Conservation (phyloP, 2,797 vertebrate species). For the Kryptopterus vitreolus region DNA sequence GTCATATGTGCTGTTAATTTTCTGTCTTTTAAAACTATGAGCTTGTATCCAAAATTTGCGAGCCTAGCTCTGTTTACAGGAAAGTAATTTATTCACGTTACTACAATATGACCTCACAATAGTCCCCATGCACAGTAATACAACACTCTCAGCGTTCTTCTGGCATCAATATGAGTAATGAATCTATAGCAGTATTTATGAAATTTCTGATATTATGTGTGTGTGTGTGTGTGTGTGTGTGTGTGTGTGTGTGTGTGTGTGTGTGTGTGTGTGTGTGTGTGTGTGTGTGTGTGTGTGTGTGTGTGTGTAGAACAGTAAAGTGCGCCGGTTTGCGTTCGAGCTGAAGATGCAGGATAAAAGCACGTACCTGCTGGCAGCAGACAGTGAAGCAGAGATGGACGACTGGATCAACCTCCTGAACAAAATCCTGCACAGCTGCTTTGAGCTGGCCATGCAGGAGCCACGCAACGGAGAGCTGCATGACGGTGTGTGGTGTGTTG, state of each 20-base stretch:
- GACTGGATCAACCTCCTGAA: constrained; percentile 93
- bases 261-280: constrained; percentile 44
- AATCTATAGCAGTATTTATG: background rate
- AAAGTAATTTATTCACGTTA: too few relatives aligned
- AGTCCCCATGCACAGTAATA: too few relatives aligned
- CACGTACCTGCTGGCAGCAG: constrained; percentile 92
- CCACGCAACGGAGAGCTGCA: constrained; percentile 91
- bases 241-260: constrained; percentile 28
- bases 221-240: constrained; percentile 24
- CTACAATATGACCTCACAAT: too few relatives aligned
- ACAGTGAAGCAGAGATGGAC: constrained; percentile 93
- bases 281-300: constrained; percentile 21
- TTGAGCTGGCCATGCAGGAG: constrained; percentile 95
- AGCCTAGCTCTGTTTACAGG: too few relatives aligned
- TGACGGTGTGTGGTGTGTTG: constrained; percentile 79
- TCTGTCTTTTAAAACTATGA: too few relatives aligned
- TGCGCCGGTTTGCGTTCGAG: constrained; percentile 94
- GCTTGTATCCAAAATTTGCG: too few relatives aligned
- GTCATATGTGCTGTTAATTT: too few relatives aligned
- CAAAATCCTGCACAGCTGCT: constrained; percentile 96
- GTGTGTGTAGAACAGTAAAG: constrained; percentile 87
- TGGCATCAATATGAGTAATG: background rate
- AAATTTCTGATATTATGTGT: background rate
- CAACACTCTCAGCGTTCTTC: too few relatives aligned
- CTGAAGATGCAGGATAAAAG: constrained; percentile 99